Evolutionary conservation across 2,888 invertebrate genomes (phyloP), one percentile per base, ranked within the genome.

Genomic region (Magallana nippona): DNA sequence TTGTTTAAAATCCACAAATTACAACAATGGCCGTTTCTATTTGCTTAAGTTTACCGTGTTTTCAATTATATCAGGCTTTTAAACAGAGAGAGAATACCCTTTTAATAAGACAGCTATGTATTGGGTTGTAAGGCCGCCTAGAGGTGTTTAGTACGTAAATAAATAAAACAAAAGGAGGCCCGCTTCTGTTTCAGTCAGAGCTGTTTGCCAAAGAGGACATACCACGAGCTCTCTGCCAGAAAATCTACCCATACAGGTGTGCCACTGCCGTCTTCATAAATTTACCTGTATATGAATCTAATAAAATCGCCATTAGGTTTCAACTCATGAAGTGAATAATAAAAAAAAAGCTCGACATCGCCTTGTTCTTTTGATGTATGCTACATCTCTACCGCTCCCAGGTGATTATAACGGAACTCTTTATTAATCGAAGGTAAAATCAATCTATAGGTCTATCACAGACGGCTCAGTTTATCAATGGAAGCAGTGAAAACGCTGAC

Each of bases 1-100:
- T 71, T 60, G 27, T 71, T 71, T 71, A 71, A 71, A 71, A 71
- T 71, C 71, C 71, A 71, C 71, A 71, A 71, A 71, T 71, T 71
- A 71, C 13, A 27, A 71, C 71, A 71, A 71, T 71, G 71, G 27
- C 71, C 44, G 71, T 27, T 71, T 71, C 71, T 71, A 71, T 71
- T 71, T 71, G 71, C 13, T 11, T 71, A 71, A 60, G 71, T 22
- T 71, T 71, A 71, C 22, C 71, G 71, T 71, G 71, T 71, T 71
- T 71, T 71, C 71, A 71, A 71, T 71, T 71, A 60, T 71, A 71
- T 71, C 71, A 27, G 71, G 71, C 27, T 71, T 71, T 71, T 27
- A 71, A 71, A 71, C 71, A 71, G 71, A 27, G 60, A 60, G 60
- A 17, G 60, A 19, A 60, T 60, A 19, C n/a, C n/a, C 19, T 44